Conservation (phyloP, 2,888 invertebrate genomes). For the Ochropleura plecta region DNA sequence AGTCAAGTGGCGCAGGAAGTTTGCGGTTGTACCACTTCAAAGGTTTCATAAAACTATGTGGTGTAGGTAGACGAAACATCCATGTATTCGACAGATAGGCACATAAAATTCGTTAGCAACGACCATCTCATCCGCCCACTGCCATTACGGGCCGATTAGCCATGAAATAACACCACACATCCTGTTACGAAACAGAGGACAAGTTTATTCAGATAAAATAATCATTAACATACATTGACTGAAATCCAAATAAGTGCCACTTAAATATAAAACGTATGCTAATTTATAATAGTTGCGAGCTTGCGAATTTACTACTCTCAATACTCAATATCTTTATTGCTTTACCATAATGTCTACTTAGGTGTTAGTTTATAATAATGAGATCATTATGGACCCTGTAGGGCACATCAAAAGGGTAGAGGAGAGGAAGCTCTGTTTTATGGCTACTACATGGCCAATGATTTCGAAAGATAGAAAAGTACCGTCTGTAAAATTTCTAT, state of each 20-base stretch:
- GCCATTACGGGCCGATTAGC: constrained; percentile 49
- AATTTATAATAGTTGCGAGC: constrained; percentile 22
- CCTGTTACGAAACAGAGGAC: constrained; percentile 64
- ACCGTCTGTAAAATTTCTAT: background rate
- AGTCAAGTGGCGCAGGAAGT: constrained; percentile 36
- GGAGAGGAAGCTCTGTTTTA: too few species aligned
- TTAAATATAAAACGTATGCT: constrained; percentile 30
- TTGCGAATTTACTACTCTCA: background rate
- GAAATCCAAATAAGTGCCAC: constrained; percentile 45
- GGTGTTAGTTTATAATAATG: too few species aligned
- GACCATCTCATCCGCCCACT: constrained; percentile 39
- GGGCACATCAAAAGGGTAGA: too few species aligned
- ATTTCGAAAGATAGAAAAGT: constrained; percentile 4
- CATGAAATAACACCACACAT: constrained; percentile 65
- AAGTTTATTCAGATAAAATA: constrained; percentile 66
- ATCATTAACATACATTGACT: constrained; percentile 64
- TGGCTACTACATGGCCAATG: background rate
- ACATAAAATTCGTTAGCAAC: constrained; percentile 36
- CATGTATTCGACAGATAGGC: constrained; percentile 26
- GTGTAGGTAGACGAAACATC: background rate
- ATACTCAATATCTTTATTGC: too few species aligned
- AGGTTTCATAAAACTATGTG: constrained; percentile 30
- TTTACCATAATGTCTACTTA: too few species aligned
- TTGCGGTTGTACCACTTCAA: constrained; percentile 16
- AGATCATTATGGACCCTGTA: too few species aligned